Base-by-base conservation (phyloP, 2,888 invertebrate genomes). In the Ectobius pallidus region DNA sequence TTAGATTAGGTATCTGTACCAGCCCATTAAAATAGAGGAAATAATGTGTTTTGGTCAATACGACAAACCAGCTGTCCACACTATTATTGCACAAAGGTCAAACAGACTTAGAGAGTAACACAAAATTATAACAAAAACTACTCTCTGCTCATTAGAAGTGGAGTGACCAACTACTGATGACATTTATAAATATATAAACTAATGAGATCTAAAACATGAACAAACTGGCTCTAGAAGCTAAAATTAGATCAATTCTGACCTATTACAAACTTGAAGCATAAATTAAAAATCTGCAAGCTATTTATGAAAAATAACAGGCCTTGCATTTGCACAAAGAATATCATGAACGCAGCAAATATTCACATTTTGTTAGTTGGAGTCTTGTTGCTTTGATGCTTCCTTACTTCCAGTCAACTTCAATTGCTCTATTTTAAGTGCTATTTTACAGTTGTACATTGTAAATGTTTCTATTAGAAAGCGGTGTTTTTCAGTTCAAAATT, bases 171-270 rank as follows among this genome's bases (percentile, higher is more conserved):
- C n/a, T n/a, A 22, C 25, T 4, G 9, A 58, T 30, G 27, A 14
- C 25, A 14, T 2, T 46, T n/a, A 65, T 30, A n/a, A 27, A 44
- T 27, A n/a, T n/a, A 16, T 27, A 7, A 46, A 65, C 25, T 65
- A 65, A 46, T 46, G 65, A 65, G 65, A 65, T 65, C 65, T 65
- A 65, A 34, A n/a, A n/a, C n/a, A 22, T 25, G 25, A 52, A 2
- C 25, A 58, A 58, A 9, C 27, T 16, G 39, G 3, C 44, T 42
- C 42, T 42, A 25, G 42, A 65, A 22, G 25, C 42, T 25, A 61
- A 65, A 42, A 65, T 42, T 65, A 65, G 65, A 65, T 32, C 44
- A 65, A 44, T 20, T n/a, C 39, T 65, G 44, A 42, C 11, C 42
- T 63, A 22, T 16, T 22, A 42, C 30, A 63, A 11, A 11, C 3